phyloP scores from a whole-genome alignment of 2,797 vertebrate genomes.

The Phaenicophaeus curvirostris region DNA sequence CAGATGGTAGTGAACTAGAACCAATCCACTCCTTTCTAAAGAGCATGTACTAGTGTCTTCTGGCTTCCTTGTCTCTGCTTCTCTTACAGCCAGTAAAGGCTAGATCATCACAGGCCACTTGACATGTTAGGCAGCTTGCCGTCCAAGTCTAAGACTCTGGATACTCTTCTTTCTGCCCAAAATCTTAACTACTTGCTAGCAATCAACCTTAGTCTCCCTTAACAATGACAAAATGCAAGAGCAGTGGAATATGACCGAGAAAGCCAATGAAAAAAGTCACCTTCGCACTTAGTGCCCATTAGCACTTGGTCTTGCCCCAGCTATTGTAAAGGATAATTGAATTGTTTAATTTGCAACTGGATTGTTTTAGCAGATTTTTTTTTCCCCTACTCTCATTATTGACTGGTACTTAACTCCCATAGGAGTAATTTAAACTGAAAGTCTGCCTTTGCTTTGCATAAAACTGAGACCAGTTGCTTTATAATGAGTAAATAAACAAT shows the following conservation, averaged over 20 bases:
- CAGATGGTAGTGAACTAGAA: neutral
- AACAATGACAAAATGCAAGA: neutral
- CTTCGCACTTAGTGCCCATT: slow-evolving; percentile 43
- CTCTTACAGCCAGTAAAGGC: neutral
- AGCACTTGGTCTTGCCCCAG: slow-evolving; percentile 28
- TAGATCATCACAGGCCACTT: neutral
- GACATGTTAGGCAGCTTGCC: neutral
- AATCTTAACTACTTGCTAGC: neutral
- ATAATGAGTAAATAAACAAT: slow-evolving; percentile 65
- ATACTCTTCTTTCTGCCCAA: neutral
- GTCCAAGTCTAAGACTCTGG: neutral
- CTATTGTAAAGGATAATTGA: slow-evolving; percentile 53
- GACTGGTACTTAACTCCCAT: slow-evolving; percentile 56
- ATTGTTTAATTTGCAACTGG: slow-evolving; percentile 60
- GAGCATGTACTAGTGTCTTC: neutral
- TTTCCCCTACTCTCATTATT: slow-evolving; percentile 19
- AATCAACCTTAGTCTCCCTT: neutral
- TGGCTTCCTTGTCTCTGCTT: neutral
- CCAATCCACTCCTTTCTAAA: neutral
- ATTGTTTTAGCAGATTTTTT: slow-evolving; percentile 38
- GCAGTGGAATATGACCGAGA: neutral
- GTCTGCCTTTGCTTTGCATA: slow-evolving; percentile 39
- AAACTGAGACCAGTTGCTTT: slow-evolving; percentile 18
- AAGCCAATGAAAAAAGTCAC: neutral
- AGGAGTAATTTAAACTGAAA: slow-evolving; percentile 64